Evolutionary conservation across 92 coral and sea anemone species (phyloP).

Genomic region (Bergia puertoricense): DNA sequence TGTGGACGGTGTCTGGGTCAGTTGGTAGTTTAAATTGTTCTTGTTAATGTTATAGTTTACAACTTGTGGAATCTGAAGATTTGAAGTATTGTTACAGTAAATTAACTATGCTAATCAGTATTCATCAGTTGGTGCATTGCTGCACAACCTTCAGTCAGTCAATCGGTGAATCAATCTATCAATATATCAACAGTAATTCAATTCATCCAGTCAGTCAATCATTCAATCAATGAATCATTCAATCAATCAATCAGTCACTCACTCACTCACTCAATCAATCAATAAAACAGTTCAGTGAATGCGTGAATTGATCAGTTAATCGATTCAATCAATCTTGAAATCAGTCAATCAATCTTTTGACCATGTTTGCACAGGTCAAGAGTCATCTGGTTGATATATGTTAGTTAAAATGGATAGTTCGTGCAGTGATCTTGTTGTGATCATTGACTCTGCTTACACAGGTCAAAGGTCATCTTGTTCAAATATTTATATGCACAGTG

Average conservation of each 20-base stretch:
- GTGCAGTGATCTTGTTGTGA: slow-evolving; percentile 68
- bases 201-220: too few species aligned
- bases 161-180: too few species aligned
- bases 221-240: too few species aligned
- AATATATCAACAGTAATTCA: too few species aligned
- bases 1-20: slow-evolving; percentile 95
- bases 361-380: slow-evolving; percentile 51
- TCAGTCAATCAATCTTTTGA: slow-evolving; percentile 12
- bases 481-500: slow-evolving; percentile 59
- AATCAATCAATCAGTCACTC: too few species aligned
- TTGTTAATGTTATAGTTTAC: not conserved
- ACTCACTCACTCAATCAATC: too few species aligned
- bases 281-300: too few species aligned
- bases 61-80: not conserved
- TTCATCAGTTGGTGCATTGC: too few species aligned
- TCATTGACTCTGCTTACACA: not conserved
- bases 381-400: slow-evolving; percentile 59
- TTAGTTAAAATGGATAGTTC: slow-evolving; percentile 52
- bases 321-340: too few species aligned
- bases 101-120: too few species aligned
- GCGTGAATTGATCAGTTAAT: too few species aligned
- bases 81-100: not conserved
- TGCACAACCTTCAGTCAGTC: too few species aligned
- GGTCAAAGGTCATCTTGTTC: slow-evolving; percentile 92
- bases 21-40: not conserved